Base-by-base conservation (phyloP, 2,888 invertebrate genomes). In the Pyrochroa serraticornis region DNA sequence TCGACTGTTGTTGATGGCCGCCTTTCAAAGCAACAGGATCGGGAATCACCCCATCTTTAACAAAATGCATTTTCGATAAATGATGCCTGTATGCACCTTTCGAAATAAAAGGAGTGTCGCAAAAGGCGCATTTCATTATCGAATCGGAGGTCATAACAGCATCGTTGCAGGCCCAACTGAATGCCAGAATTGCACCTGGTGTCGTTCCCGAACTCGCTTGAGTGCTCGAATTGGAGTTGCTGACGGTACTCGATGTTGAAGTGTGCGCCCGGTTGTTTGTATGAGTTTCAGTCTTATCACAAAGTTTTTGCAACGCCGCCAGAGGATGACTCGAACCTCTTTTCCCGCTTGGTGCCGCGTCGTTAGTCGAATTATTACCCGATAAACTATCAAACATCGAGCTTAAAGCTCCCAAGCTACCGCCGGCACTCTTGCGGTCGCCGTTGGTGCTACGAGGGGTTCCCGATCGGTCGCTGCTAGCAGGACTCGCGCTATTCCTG, bases 81-180 rank as follows among this genome's bases (percentile, higher is more conserved):
- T 97, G 97, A 79, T 97, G 97, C 72, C 97, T 87, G 80, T 96
- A 97, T 7, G 97, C 96, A 50, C 96, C 97, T 81, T 96, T 97
- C 36, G 97, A 96, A 68, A 95, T 93, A 79, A 97, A 97, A 22
- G 95, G 94, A 14, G 95, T 95, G 80, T 95, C 95, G 82, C 95
- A 95, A 75, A 94, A 91, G 50, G 95, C 93, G 80, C 95, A 95
- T 80, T 95, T 95, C 88, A 95, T 93, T 60, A 93, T 90, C 30
- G 93, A 91, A 73, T 93, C 93, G 7, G 87, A 85, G 0, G 92
- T 92, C 73, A 93, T 88, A 2, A 94, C 90, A 5, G 93, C 93
- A 77, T 95, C 94, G 77, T 93, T 95, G 80, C 95, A 95, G 45
- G 95, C 95, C 95, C 94, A 94, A 77, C 93, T 94, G 78, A 94